Evolutionary conservation across 2,888 invertebrate genomes (phyloP).

Genomic region (Catocala sponsa): DNA sequence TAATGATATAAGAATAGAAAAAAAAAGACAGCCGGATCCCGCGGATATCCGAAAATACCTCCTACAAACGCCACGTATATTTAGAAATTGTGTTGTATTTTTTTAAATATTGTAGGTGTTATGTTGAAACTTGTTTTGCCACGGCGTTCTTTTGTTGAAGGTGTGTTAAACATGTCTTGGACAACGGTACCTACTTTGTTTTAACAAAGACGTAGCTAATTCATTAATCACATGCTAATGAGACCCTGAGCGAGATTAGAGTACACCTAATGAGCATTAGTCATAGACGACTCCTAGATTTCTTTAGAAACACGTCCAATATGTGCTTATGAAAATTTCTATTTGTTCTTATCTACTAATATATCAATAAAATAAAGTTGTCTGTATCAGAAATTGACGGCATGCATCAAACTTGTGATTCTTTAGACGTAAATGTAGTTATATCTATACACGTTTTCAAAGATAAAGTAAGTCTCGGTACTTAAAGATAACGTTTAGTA

Average conservation of each 20-base stretch:
- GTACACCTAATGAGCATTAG: slow-evolving; percentile 18
- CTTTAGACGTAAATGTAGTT: background rate
- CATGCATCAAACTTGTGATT: slow-evolving; percentile 9
- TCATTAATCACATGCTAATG: slow-evolving; percentile 42
- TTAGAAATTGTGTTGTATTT: slow-evolving; percentile 37
- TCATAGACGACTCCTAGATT: slow-evolving; percentile 2
- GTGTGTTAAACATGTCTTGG: slow-evolving; percentile 18
- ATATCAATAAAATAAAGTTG: slow-evolving; percentile 13
- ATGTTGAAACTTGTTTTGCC: slow-evolving; percentile 22
- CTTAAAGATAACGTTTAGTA: slow-evolving; percentile 7
- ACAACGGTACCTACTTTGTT: slow-evolving; percentile 33
- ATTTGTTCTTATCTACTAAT: slow-evolving; percentile 20
- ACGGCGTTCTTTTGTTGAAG: slow-evolving; percentile 33
- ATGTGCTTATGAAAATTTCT: background rate
- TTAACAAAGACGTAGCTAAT: slow-evolving; percentile 28
- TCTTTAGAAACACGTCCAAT: background rate
- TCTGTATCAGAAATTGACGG: slow-evolving; percentile 12
- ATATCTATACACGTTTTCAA: slow-evolving; percentile 4
- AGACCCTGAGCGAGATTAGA: slow-evolving; percentile 40
- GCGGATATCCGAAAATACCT: slow-evolving; percentile 50
- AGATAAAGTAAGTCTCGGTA: slow-evolving; percentile 2
- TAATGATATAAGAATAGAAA: slow-evolving; percentile 41
- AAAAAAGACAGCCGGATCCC: slow-evolving; percentile 40
- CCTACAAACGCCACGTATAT: slow-evolving; percentile 23
- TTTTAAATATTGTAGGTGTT: slow-evolving; percentile 30